A percentile compares a stretch with the other conserved stretches of the same genome.
These are phyloP conservation scores for Limnephilus marmoratus DNA, from an alignment of 2,888 invertebrate genomes.

Conservation along the genomic window DNA sequence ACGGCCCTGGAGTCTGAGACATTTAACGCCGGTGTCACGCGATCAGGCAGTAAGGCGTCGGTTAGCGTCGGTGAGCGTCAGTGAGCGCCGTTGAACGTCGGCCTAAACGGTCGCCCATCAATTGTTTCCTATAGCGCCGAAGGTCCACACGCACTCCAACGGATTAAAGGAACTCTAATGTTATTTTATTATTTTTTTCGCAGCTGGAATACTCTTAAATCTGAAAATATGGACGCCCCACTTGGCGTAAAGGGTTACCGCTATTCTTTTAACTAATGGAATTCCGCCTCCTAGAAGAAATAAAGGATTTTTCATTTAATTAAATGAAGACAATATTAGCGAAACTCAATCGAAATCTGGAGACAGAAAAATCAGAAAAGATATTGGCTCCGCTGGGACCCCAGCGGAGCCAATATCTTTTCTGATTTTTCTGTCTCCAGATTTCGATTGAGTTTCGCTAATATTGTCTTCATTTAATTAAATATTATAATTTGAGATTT, in stretches of 20 bases:
- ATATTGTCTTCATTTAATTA: too few species aligned
- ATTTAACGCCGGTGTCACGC: constrained; percentile 56
- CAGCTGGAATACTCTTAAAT: neutral
- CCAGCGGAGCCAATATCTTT: too few species aligned
- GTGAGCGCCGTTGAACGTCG: constrained; percentile 51
- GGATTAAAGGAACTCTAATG: neutral
- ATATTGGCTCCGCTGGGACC: too few species aligned
- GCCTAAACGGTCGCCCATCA: constrained; percentile 58
- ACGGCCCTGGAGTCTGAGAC: constrained; percentile 33
- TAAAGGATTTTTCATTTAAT: neutral
- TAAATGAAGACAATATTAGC: too few species aligned
- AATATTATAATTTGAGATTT: too few species aligned
- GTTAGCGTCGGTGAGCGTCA: constrained; percentile 56
- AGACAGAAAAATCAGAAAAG: too few species aligned
- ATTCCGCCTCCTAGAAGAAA: neutral
- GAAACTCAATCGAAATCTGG: too few species aligned
- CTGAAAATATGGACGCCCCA: neutral
- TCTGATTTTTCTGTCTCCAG: too few species aligned
- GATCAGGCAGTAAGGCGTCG: constrained; percentile 60
- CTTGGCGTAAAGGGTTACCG: neutral
- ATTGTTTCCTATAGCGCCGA: constrained; percentile 51
- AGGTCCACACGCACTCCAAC: constrained; percentile 12
- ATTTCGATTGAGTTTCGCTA: too few species aligned
- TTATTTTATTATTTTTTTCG: neutral
- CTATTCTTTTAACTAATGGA: neutral